Percentiles rank a stretch among this genome's conserved stretches.
Evolutionary conservation across 2,888 invertebrate species (phyloP).

Genomic region (Ornithoptera alexandrae): DNA sequence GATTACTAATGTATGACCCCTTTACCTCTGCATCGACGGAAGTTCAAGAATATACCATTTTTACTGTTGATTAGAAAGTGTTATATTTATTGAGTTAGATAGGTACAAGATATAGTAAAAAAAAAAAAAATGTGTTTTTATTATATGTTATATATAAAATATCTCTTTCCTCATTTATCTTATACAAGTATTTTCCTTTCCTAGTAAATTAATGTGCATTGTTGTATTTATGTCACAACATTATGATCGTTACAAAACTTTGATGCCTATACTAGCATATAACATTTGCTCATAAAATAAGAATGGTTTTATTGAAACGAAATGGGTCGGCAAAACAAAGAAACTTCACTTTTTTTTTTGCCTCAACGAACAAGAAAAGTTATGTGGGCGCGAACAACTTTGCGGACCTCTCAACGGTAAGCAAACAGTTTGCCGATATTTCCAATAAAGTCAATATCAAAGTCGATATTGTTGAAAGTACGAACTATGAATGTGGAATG

Average conservation of each 20-base stretch:
- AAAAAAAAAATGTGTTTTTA: too few species aligned
- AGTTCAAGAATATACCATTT: neutral
- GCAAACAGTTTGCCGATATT: conserved; percentile 38
- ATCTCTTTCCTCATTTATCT: neutral
- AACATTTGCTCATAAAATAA: conserved; percentile 9
- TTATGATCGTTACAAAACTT: conserved; percentile 4
- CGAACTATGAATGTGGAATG: conserved; percentile 10
- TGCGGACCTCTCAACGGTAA: conserved; percentile 38
- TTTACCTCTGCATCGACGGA: neutral
- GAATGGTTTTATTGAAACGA: conserved; percentile 25
- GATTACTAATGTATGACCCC: neutral
- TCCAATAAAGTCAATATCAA: conserved; percentile 28
- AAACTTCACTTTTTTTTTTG: conserved; percentile 43
- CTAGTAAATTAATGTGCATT: neutral
- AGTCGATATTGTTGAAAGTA: conserved; percentile 17
- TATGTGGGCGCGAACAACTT: conserved; percentile 40
- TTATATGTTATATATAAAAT: too few species aligned
- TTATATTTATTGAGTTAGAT: too few species aligned
- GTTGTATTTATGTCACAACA: neutral
- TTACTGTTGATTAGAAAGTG: too few species aligned
- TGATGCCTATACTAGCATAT: conserved; percentile 15
- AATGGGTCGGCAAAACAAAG: conserved; percentile 39
- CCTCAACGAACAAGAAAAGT: conserved; percentile 49
- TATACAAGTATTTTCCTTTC: neutral
- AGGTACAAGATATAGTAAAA: too few species aligned